Base-by-base conservation (phyloP, 2,797 vertebrate species). In the Chiloscyllium punctatum region DNA sequence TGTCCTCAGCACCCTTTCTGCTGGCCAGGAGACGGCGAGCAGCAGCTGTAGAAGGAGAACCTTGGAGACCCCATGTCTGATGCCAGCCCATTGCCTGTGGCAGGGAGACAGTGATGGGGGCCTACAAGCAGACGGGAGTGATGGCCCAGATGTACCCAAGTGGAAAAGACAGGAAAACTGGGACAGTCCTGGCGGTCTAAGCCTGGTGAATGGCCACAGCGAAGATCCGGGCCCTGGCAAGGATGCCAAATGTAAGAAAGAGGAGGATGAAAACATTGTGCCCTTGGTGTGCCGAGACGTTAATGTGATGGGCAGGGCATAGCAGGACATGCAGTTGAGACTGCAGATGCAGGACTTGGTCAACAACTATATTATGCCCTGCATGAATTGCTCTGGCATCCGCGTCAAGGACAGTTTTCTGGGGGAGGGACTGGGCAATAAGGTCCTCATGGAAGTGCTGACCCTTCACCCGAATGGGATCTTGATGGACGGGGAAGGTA, bases 321-420 rank as follows among this genome's bases (percentile, higher is more conserved):
- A 9, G 8, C 91, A 95, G 21, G 74, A 69, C 53, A 72, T 25
- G 25, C 48, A 66, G 9, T 27, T 77, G 15, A 30, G 69, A 66
- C 37, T 95, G 91, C 95, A 86, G 94, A 30, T 95, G 0, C 96
- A 96, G 53, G 96, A 96, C 9, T 95, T 99, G 62, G 98, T 98
- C 79, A 97, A 97, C 96, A 98, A 98, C 96, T 98, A 97, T 96
- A 98, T 98, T 3, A 97, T 98, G 96, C 98, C 99, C 96, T 99
- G 98, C 96, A 98, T 99, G 98, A 97, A 96, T 96, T 97, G 97
- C 97, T 98, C 98, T 0, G 98, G 99, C 95, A 98, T 99, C 96
- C 99, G 98, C 8, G 98, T 99, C 95, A 98, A 98, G 97, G 98
- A 71, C 18, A 71, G 25, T 4, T 5, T 25, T 71, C 69, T 71